These are phyloP conservation scores for Eutolmus rufibarbis DNA, from an alignment of 2,888 invertebrate species.

Conservation along the genomic window DNA sequence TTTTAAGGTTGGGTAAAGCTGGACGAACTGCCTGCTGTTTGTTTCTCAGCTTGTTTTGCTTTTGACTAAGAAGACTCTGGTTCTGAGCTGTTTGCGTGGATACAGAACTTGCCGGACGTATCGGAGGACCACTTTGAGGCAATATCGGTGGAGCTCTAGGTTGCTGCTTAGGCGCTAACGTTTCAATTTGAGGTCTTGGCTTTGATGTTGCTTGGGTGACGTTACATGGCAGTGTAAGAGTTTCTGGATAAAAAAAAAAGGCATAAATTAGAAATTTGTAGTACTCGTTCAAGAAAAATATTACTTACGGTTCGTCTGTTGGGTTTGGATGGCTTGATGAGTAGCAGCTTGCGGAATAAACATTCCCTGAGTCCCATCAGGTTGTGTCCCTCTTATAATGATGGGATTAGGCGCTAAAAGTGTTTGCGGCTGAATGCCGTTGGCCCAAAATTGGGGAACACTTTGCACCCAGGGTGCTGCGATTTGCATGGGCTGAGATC, in stretches of 20 bases:
- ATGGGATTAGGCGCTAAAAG: slow-evolving; percentile 80
- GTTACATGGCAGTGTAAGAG: slow-evolving; percentile 58
- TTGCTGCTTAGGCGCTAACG: slow-evolving; percentile 64
- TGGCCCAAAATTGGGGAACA: slow-evolving; percentile 77
- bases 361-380: slow-evolving; percentile 76
- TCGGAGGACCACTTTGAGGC: slow-evolving; percentile 68
- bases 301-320: slow-evolving; percentile 71
- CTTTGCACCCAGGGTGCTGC: slow-evolving; percentile 77
- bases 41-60: slow-evolving; percentile 73
- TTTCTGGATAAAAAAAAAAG: slow-evolving; percentile 53
- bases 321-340: slow-evolving; percentile 67
- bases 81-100: slow-evolving; percentile 79
- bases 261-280: not conserved
- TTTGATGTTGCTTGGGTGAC: slow-evolving; percentile 62
- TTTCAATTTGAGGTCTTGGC: slow-evolving; percentile 65
- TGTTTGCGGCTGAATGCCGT: slow-evolving; percentile 74
- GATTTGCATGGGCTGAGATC: slow-evolving; percentile 79
- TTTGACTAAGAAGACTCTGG: slow-evolving; percentile 62
- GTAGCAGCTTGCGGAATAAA: slow-evolving; percentile 76
- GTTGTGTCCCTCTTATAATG: slow-evolving; percentile 77
- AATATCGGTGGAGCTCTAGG: slow-evolving; percentile 65
- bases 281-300: not conserved
- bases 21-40: slow-evolving; percentile 74
- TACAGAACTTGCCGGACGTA: slow-evolving; percentile 81
- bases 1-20: slow-evolving; percentile 68